Evolutionary conservation across 2,797 vertebrate genomes (phyloP), one percentile per base, ranked within the genome.

Genomic region (Ciconia nigra): DNA sequence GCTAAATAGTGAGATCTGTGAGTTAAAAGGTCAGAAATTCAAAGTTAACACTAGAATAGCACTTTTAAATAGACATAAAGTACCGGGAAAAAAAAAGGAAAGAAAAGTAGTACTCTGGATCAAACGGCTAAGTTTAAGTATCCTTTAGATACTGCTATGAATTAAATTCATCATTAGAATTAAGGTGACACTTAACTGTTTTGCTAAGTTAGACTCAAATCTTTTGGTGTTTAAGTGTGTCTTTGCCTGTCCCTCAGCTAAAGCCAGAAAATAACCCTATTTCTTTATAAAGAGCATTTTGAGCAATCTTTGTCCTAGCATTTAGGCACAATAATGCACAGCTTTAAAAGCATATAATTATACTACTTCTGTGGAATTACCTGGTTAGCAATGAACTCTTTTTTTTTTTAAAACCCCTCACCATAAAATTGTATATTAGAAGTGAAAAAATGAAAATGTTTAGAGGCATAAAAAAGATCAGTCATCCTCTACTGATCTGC

Each of bases 271-370:
- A 88, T 52, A 83, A 69, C 19, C 5, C 6, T 42, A 21, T 69
- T 74, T 74, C 16, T 55, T 89, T 80, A 80, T 46, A 87, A 77
- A 80, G 11, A 63, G 2, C 35, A 71, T 70, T 93, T 94, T 47
- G 82, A 84, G 35, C 66, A 69, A 39, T 79, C 49, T 63, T 71
- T 54, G 5, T 62, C 55, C 52, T 71, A 63, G n/a, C 31, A 49
- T 67, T 89, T 67, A 85, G 14, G 24, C 39, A 78, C 24, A 81
- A 67, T 57, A 88, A 89, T 15, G 5, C 7, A 78, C 4, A 76
- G 46, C 37, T 85, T 89, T 92, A 85, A 95, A 95, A 93, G 12
- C 35, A 87, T 24, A 52, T 66, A 77, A 77, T 91, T 92, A 49
- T 41, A 49, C 19, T 44, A 22, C 52, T 89, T 83, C 11, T 80